These are phyloP conservation scores for Conus ventricosus DNA, from an alignment of 1,140 invertebrate genomes.

Conservation along the genomic window DNA sequence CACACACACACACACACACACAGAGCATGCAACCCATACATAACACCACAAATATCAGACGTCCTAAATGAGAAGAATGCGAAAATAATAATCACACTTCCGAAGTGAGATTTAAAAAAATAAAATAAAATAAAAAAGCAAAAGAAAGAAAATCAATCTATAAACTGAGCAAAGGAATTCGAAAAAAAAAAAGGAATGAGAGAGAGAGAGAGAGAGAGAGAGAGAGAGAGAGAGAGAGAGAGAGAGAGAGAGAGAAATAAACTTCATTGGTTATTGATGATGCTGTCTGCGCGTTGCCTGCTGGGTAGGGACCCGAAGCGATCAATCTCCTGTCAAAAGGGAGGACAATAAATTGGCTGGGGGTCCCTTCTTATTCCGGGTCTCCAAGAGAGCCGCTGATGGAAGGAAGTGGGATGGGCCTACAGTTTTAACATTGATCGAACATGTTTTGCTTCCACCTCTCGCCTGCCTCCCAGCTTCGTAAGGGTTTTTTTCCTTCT, in stretches of 20 bases:
- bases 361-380: not conserved
- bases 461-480: conserved; percentile 12
- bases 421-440: not conserved
- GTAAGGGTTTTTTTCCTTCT: not conserved
- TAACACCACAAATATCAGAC: no score
- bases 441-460: not conserved
- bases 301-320: conserved; percentile 15
- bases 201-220: not conserved
- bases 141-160: no score
- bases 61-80: no score
- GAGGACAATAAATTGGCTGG: not conserved
- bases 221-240: not conserved
- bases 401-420: not conserved
- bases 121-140: no score
- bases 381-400: not conserved
- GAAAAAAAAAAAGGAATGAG: no score
- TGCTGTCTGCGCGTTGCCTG: not conserved
- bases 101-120: no score
- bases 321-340: conserved; percentile 30
- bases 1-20: no score
- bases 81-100: no score
- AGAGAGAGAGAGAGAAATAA: conserved; percentile 13
- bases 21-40: no score
- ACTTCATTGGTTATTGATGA: conserved; percentile 38
- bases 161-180: no score